phyloP scores from a whole-genome alignment of 1,140 invertebrate genomes.

The Macrostomum lignano region DNA sequence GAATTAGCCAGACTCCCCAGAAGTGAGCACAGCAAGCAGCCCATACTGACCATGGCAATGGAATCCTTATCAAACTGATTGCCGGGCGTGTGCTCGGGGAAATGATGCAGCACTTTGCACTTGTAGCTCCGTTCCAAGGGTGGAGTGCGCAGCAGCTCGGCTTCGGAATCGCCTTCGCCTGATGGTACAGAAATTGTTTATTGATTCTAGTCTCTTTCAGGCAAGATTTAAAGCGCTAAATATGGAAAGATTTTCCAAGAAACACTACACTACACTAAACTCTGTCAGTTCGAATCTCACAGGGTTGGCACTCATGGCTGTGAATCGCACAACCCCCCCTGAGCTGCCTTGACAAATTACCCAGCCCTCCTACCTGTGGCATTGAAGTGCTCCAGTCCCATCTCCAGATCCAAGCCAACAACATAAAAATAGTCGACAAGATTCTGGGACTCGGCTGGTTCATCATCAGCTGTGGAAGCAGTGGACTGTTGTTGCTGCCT shows the following conservation, averaged over 20 bases:
- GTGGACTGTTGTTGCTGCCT: no score
- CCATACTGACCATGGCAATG: conserved; percentile 49
- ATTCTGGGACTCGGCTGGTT: conserved; percentile 10
- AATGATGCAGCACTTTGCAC: conserved; percentile 65
- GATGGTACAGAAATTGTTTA: background rate
- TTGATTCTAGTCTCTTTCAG: background rate
- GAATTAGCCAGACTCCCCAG: no score
- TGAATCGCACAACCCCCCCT: no score
- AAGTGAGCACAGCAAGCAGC: background rate
- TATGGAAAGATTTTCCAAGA: no score
- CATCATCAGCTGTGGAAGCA: no score
- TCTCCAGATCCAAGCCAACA: conserved; percentile 65
- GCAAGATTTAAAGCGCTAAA: no score
- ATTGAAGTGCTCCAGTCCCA: conserved; percentile 61
- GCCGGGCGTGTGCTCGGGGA: conserved; percentile 56
- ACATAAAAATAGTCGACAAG: conserved; percentile 88
- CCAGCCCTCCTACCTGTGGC: conserved; percentile 44
- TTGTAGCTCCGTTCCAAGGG: conserved; percentile 75
- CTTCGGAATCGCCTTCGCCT: background rate
- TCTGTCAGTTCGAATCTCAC: no score
- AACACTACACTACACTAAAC: no score
- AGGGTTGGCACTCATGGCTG: no score
- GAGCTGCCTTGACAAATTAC: no score
- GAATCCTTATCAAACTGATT: conserved; percentile 77
- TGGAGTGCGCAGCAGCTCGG: conserved; percentile 33